Evolutionary conservation across 2,888 invertebrate species (phyloP), one percentile per base, ranked within the genome.

Genomic region (Cinara cedri): DNA sequence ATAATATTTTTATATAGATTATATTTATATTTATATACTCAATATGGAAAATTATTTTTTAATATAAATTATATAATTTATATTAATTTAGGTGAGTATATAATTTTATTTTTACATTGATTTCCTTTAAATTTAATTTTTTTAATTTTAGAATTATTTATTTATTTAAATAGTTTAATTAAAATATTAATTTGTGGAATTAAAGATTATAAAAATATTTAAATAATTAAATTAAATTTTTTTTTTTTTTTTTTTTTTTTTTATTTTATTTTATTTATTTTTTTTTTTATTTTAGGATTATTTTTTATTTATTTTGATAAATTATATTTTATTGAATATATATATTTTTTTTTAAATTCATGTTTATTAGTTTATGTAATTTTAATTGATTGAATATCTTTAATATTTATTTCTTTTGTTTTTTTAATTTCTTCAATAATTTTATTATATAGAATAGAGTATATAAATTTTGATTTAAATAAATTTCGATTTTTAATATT

Each of bases 401-500:
- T 72, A 19, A 19, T 55, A 57, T 72, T 72, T 72, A 72, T 72
- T 44, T 72, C 44, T 57, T 72, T 46, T 72, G 42, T 72, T n/a
- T 55, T 55, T 72, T 72, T 72, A 24, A 72, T 72, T 55, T 72
- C 46, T 72, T 57, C 46, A 11, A 57, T 72, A 72, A 72, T 72
- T 72, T 54, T 72, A 57, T 72, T 72, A 19, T 72, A 55, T 72
- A 57, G 60, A 44, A 57, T 57, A 14, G 46, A 57, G 19, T 72
- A 72, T 72, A 72, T 72, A 72, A 57, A 72, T 72, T 72, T 57
- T 57, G 60, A 91, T 85, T 83, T 86, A 83, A 87, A 87, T 88
- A 87, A 89, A 84, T 86, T 86, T 85, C 90, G 90, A 1, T 92
- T 92, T 90, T 88, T 90, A 87, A 85, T 88, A 84, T 87, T 91